Evolutionary conservation across 2,113 vertebrate genomes (phyloP).

Genomic region (Tricholaema leucomelas): DNA sequence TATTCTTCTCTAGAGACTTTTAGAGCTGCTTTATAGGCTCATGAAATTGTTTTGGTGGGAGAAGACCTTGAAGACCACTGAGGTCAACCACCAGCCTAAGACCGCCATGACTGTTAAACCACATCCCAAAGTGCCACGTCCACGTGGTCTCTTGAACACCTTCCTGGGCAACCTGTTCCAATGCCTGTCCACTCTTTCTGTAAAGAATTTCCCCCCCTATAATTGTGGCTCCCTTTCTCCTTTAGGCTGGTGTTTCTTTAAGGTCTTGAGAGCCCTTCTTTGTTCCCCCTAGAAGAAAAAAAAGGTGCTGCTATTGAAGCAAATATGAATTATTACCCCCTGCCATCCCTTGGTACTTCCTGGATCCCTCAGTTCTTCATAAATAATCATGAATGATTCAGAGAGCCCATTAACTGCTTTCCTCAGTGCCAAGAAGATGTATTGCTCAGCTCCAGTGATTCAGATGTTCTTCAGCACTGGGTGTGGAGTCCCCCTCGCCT

Average conservation of each 20-base stretch:
- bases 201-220: not conserved
- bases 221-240: not conserved
- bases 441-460: not conserved
- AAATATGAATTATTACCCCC: not conserved
- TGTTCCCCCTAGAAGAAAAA: not conserved
- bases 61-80: too few species aligned
- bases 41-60: too few species aligned
- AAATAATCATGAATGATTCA: slow-evolving; percentile 5
- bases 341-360: not conserved
- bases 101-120: too few species aligned
- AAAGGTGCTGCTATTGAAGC: not conserved
- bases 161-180: too few species aligned
- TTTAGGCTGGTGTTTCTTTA: not conserved
- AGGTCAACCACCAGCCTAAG: too few species aligned
- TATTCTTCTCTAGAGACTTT: not conserved
- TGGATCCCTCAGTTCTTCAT: not conserved
- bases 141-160: too few species aligned
- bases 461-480: not conserved
- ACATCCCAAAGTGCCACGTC: too few species aligned
- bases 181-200: too few species aligned
- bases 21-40: not conserved
- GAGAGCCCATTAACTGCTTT: not conserved
- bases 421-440: not conserved
- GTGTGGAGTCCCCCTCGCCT: not conserved
- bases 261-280: not conserved